Conservation (phyloP, 2,113 vertebrate genomes). For the Pelusios castaneus region DNA sequence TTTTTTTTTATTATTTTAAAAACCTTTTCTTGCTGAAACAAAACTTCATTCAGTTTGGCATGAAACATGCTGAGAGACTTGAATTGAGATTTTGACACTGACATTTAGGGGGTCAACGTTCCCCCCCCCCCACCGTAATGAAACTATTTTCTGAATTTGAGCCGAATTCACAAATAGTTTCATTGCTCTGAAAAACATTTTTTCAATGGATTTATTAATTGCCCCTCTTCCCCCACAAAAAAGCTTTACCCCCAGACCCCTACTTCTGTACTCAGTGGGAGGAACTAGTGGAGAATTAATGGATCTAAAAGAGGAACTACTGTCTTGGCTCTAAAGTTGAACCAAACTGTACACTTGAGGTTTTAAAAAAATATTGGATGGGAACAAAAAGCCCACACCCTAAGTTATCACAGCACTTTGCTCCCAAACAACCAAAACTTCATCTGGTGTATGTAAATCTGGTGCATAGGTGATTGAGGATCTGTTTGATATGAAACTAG, state of each 20-base stretch:
- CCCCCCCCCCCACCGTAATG: no score
- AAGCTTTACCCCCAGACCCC: background rate
- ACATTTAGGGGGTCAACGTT: background rate
- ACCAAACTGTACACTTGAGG: background rate
- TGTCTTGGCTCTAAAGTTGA: background rate
- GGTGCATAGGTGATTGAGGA: background rate
- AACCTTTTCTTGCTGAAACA: background rate
- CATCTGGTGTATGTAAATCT: accelerated
- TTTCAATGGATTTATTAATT: background rate
- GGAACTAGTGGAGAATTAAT: background rate
- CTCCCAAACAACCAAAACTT: background rate
- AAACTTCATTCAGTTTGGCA: background rate
- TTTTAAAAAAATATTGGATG: background rate
- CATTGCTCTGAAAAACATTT: no score
- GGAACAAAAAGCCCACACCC: background rate
- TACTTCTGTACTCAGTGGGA: background rate
- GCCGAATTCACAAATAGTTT: background rate
- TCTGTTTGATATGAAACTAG: accelerated
- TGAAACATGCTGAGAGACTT: background rate
- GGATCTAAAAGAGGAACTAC: background rate
- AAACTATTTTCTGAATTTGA: background rate
- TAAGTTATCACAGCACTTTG: background rate
- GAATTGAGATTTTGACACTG: background rate
- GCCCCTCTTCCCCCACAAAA: no score
- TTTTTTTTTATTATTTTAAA: no score